phyloP scores from a whole-genome alignment of 2,797 vertebrate species.

The Naso thynnoides region DNA sequence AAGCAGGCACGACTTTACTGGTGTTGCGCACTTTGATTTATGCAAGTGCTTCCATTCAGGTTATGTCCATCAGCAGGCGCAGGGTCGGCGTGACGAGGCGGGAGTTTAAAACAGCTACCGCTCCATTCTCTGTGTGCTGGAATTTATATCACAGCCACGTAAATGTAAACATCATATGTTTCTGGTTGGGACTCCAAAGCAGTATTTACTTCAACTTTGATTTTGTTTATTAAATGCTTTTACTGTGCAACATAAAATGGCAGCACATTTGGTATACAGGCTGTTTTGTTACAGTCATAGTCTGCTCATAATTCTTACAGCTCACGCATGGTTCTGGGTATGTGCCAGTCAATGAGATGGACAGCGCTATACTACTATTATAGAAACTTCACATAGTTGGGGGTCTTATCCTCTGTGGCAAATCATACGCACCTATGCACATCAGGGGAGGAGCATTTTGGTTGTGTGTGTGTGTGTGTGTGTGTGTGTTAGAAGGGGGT shows the following conservation, averaged over 20 bases:
- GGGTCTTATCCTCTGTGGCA: conserved; percentile 56
- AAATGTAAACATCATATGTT: conserved; percentile 74
- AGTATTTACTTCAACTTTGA: conserved; percentile 77
- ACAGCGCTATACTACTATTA: conserved; percentile 39
- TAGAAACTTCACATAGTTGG: conserved; percentile 58
- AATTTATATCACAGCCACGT: conserved; percentile 67
- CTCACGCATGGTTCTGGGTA: conserved; percentile 60
- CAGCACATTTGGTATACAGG: conserved; percentile 45
- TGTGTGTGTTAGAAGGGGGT: conserved; percentile 18
- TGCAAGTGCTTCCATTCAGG: conserved; percentile 34
- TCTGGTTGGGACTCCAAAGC: conserved; percentile 64
- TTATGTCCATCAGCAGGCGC: conserved; percentile 42
- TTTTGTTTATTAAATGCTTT: conserved; percentile 79
- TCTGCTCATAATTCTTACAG: conserved; percentile 51
- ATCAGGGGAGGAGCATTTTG: conserved; percentile 49
- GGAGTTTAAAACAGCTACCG: conserved; percentile 52
- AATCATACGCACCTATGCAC: conserved; percentile 71
- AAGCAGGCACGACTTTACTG: conserved; percentile 40
- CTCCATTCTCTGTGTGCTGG: conserved; percentile 43
- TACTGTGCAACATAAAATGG: conserved; percentile 72
- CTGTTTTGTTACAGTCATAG: conserved; percentile 47
- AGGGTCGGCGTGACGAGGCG: conserved; percentile 9
- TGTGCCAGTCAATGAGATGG: conserved; percentile 65
- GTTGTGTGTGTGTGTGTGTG: conserved; percentile 27
- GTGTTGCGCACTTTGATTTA: conserved; percentile 41